phyloP scores from a whole-genome alignment of 2,888 invertebrate species.

The Gibbula magus region DNA sequence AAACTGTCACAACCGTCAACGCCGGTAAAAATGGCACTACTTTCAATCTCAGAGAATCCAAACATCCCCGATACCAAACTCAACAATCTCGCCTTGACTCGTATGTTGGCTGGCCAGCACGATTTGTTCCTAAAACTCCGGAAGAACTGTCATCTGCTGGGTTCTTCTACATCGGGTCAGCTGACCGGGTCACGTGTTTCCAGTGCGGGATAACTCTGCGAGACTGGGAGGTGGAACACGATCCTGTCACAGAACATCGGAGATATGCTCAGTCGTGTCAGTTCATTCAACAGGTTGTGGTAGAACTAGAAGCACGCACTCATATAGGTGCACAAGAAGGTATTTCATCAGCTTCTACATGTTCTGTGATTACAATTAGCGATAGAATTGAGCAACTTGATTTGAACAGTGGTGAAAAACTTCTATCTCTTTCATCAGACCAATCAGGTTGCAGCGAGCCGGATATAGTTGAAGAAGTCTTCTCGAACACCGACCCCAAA shows the following conservation, averaged over 20 bases:
- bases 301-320: too few species aligned
- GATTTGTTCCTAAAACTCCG: neutral
- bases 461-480: too few species aligned
- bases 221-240: constrained; percentile 15
- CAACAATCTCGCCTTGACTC: neutral
- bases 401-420: too few species aligned
- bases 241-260: neutral
- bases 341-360: too few species aligned
- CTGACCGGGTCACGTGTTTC: constrained; percentile 23
- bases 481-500: too few species aligned
- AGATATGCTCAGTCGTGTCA: neutral
- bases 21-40: too few species aligned
- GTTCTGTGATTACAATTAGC: too few species aligned
- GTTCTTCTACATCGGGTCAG: constrained; percentile 25
- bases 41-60: neutral
- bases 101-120: neutral
- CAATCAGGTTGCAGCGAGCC: too few species aligned
- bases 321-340: too few species aligned
- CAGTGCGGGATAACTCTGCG: constrained; percentile 22
- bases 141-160: constrained; percentile 7
- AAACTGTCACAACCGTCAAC: too few species aligned
- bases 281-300: neutral
- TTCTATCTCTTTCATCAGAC: too few species aligned
- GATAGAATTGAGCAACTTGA: too few species aligned
- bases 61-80: neutral